These are phyloP conservation scores for Trachelus troglodyta DNA, from an alignment of 2,888 invertebrate species.

Conservation along the genomic window DNA sequence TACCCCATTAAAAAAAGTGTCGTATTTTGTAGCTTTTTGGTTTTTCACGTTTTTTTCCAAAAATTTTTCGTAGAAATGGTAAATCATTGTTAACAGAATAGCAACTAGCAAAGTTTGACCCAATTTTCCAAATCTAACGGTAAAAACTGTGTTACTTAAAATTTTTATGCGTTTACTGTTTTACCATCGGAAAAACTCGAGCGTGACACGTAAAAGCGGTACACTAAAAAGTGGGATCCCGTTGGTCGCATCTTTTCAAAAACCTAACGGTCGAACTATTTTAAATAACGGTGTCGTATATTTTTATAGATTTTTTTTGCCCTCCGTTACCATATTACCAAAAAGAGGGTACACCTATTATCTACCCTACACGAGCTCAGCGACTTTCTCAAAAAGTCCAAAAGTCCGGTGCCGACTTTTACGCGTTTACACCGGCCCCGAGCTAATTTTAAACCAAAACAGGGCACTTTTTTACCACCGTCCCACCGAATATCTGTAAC, in stretches of 20 bases:
- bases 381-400: conserved; percentile 14
- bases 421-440: conserved; percentile 22
- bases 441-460: conserved; percentile 61
- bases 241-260: conserved; percentile 46
- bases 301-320: conserved; percentile 45
- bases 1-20: neutral
- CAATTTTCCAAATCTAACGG: neutral
- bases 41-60: neutral
- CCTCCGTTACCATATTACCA: conserved; percentile 9
- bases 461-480: conserved; percentile 51
- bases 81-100: neutral
- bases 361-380: conserved; percentile 5
- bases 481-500: conserved; percentile 41
- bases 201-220: conserved; percentile 48
- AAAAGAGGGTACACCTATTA: conserved; percentile 9
- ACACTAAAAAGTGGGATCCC: conserved; percentile 54
- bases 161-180: conserved; percentile 52
- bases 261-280: conserved; percentile 54
- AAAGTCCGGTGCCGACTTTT: neutral
- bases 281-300: conserved; percentile 62
- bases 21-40: neutral
- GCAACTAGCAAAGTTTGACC: neutral
- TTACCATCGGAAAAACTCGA: conserved; percentile 25
- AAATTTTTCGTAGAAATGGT: neutral
- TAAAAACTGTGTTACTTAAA: neutral